A percentile compares a stretch with the other conserved stretches of the same genome.
phyloP scores from a whole-genome alignment of 2,888 invertebrate genomes.

The Thera obeliscata region DNA sequence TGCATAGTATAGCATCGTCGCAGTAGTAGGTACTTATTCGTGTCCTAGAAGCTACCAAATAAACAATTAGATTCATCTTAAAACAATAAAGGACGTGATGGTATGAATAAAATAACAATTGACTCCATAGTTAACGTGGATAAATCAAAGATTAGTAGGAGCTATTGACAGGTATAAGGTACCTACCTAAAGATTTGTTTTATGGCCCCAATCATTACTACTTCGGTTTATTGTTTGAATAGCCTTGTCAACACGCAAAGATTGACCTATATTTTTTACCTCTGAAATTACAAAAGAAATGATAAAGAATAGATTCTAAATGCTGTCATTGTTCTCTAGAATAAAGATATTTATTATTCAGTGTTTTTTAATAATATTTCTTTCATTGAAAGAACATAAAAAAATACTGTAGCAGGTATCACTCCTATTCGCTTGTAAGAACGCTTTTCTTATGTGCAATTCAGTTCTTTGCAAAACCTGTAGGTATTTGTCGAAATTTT shows the following conservation, averaged over 20 bases:
- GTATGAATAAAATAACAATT: slow-evolving; percentile 26
- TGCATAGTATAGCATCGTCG: not conserved
- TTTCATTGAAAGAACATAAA: too few relatives aligned
- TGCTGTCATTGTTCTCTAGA: not conserved
- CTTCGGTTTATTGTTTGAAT: slow-evolving; percentile 15
- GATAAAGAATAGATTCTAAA: not conserved
- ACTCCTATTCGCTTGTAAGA: too few relatives aligned
- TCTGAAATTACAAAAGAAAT: not conserved
- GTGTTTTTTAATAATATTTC: too few relatives aligned
- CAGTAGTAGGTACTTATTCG: not conserved
- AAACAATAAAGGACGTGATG: slow-evolving; percentile 5
- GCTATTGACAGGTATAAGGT: slow-evolving; percentile 14
- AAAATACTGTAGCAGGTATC: too few relatives aligned
- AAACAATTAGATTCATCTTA: slow-evolving; percentile 2
- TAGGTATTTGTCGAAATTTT: too few relatives aligned
- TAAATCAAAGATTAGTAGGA: slow-evolving; percentile 23
- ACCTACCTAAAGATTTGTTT: slow-evolving; percentile 1
- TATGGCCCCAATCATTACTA: slow-evolving; percentile 21
- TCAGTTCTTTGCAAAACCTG: too few relatives aligned
- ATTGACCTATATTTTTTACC: slow-evolving; percentile 19
- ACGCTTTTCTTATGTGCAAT: too few relatives aligned
- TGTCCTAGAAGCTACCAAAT: not conserved
- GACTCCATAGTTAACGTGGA: slow-evolving; percentile 15
- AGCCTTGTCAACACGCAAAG: slow-evolving; percentile 30
- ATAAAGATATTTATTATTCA: not conserved